These are phyloP conservation scores for Oopsacas minuta DNA, from an alignment of 37 sponge, comb jelly and placozoan species.

Conservation along the genomic window DNA sequence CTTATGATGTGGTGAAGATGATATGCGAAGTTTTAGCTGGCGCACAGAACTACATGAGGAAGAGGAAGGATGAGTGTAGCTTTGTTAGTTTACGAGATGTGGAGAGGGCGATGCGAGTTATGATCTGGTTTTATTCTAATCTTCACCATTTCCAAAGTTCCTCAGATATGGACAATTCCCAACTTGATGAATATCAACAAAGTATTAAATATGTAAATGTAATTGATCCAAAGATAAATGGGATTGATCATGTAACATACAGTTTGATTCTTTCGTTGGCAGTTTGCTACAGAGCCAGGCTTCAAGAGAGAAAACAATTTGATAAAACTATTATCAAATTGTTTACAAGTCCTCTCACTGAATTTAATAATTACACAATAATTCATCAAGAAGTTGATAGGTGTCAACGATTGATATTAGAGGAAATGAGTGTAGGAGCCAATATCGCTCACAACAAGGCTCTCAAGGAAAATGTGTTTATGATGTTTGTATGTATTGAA, in stretches of 20 bases:
- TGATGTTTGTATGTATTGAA: slow-evolving; percentile 87
- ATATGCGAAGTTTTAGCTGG: slow-evolving; percentile 37
- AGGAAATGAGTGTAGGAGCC: slow-evolving; percentile 49
- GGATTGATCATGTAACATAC: not conserved
- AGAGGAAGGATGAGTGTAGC: slow-evolving; percentile 59
- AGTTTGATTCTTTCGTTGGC: slow-evolving; percentile 33
- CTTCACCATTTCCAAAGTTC: not conserved
- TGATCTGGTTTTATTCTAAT: slow-evolving; percentile 26
- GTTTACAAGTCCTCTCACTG: slow-evolving; percentile 27
- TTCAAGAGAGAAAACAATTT: slow-evolving; percentile 46
- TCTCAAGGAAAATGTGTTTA: slow-evolving; percentile 83
- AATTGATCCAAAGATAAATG: not conserved
- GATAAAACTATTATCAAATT: slow-evolving; percentile 22
- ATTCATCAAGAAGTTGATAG: slow-evolving; percentile 22
- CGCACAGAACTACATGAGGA: slow-evolving; percentile 66
- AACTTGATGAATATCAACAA: not conserved
- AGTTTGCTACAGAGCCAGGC: slow-evolving; percentile 64
- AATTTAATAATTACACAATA: not conserved
- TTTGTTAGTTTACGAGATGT: slow-evolving; percentile 63
- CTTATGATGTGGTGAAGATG: not conserved
- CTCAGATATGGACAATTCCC: not conserved
- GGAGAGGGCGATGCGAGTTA: slow-evolving; percentile 34
- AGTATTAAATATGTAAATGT: not conserved
- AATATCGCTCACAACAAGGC: slow-evolving; percentile 73
- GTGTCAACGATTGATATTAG: slow-evolving; percentile 61